Percentiles rank a stretch among this genome's conserved stretches.
Evolutionary conservation across 30 jellyfish, hydroid and myxozoan species (phyloP).

Genomic region (Aurelia coerulea): DNA sequence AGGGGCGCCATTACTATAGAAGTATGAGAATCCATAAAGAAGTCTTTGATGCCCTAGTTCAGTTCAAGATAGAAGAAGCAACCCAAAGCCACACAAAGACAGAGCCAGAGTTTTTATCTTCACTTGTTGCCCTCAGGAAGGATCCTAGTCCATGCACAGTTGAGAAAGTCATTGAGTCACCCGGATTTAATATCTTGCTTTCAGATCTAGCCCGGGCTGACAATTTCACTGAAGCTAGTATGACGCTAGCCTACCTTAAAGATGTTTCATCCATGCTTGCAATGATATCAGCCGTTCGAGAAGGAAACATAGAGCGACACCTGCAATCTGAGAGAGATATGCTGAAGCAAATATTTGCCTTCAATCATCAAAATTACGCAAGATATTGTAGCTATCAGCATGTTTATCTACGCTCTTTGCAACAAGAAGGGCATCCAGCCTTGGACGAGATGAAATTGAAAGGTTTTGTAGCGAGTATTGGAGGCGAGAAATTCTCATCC

Average conservation of each 20-base stretch:
- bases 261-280: constrained; percentile 57
- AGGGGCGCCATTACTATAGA: constrained; percentile 34
- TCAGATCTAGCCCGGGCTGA: background rate
- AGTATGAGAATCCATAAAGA: constrained; percentile 56
- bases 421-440: constrained; percentile 53
- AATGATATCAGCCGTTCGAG: constrained; percentile 52
- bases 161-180: constrained; percentile 18
- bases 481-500: constrained; percentile 43
- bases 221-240: constrained; percentile 20
- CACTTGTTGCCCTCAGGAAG: constrained; percentile 4
- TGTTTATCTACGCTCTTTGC: constrained; percentile 12
- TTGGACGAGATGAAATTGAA: constrained; percentile 22
- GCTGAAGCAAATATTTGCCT: constrained; percentile 36
- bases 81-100: constrained; percentile 9
- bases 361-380: constrained; percentile 63
- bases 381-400: constrained; percentile 50
- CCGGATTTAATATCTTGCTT: background rate
- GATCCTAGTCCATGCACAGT: constrained; percentile 10
- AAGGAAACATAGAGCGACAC: constrained; percentile 46
- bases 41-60: constrained; percentile 40
- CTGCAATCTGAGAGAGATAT: constrained; percentile 45
- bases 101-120: background rate
- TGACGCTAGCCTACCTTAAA: constrained; percentile 31
- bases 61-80: constrained; percentile 5
- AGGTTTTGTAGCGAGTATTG: constrained; percentile 39